phyloP scores from a whole-genome alignment of 2,113 vertebrate genomes.

The Recurvirostra avosetta region DNA sequence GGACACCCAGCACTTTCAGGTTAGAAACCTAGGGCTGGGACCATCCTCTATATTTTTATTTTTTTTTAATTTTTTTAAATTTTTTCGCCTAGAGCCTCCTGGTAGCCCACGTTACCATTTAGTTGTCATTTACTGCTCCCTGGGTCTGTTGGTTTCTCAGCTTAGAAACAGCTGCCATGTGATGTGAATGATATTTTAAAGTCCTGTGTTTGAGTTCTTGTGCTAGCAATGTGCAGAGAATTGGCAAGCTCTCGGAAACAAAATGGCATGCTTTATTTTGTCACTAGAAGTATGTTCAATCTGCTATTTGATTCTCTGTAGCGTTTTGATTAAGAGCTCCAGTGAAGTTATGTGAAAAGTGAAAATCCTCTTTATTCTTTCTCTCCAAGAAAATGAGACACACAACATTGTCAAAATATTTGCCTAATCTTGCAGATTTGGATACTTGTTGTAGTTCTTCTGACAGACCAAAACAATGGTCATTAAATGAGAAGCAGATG shows the following conservation, averaged over 20 bases:
- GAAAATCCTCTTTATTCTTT: slow-evolving; percentile 62
- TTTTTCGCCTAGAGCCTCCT: neutral
- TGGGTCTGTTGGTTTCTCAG: slow-evolving; percentile 4
- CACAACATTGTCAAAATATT: slow-evolving; percentile 78
- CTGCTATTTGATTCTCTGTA: slow-evolving; percentile 51
- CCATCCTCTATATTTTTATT: neutral
- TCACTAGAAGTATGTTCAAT: slow-evolving; percentile 52
- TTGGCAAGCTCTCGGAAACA: slow-evolving; percentile 49
- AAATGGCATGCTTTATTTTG: slow-evolving; percentile 62
- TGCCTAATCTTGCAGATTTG: slow-evolving; percentile 76
- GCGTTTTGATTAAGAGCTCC: slow-evolving; percentile 63
- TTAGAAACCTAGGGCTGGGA: neutral
- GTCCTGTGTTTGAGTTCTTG: slow-evolving; percentile 49
- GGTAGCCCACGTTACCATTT: neutral
- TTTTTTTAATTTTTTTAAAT: too few relatives aligned
- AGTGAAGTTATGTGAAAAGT: slow-evolving; percentile 52
- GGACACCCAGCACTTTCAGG: neutral
- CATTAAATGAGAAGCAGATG: slow-evolving; percentile 79
- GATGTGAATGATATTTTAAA: slow-evolving; percentile 49
- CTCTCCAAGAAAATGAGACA: slow-evolving; percentile 45
- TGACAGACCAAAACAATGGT: slow-evolving; percentile 77
- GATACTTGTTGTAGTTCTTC: slow-evolving; percentile 61
- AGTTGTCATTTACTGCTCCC: slow-evolving; percentile 3
- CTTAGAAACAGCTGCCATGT: slow-evolving; percentile 40
- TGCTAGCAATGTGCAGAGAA: slow-evolving; percentile 37